Conservation (phyloP, 2,888 invertebrate genomes). For the Podotricha telesiphe region DNA sequence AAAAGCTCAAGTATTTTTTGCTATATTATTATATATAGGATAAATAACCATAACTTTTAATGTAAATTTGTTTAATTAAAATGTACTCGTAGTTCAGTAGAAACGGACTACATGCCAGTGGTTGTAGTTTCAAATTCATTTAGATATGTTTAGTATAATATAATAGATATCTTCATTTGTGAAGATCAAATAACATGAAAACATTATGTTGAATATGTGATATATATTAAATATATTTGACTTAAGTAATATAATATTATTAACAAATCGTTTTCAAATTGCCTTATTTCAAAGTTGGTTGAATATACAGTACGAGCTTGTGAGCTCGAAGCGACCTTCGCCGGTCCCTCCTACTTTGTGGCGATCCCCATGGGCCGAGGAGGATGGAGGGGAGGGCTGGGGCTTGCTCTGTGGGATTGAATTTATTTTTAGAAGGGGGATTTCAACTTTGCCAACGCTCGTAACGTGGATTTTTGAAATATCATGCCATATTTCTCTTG, state of each 20-base stretch:
- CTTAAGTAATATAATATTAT: not conserved
- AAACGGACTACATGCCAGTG: too few species aligned
- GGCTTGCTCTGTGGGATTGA: slow-evolving; percentile 63
- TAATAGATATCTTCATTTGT: too few species aligned
- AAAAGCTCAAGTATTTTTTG: not conserved
- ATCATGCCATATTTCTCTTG: not conserved
- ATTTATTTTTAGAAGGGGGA: slow-evolving; percentile 68
- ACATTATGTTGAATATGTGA: not conserved
- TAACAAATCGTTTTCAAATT: not conserved
- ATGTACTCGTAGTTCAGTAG: too few species aligned
- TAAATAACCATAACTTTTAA: too few species aligned
- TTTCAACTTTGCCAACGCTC: slow-evolving; percentile 47
- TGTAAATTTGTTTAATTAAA: too few species aligned
- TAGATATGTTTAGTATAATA: not conserved
- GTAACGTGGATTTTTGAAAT: slow-evolving; percentile 14
- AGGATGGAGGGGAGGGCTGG: slow-evolving; percentile 48
- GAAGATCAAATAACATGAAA: too few species aligned
- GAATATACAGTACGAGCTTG: slow-evolving; percentile 30
- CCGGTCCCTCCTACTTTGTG: slow-evolving; percentile 62
- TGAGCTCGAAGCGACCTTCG: slow-evolving; percentile 58
- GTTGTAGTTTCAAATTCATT: not conserved
- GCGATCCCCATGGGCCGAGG: slow-evolving; percentile 67
- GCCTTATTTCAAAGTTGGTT: slow-evolving; percentile 23
- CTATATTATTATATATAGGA: too few species aligned
- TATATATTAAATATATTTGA: not conserved